phyloP scores from a whole-genome alignment of 1,140 invertebrate genomes.

The Pseudomyrmex concolor region DNA sequence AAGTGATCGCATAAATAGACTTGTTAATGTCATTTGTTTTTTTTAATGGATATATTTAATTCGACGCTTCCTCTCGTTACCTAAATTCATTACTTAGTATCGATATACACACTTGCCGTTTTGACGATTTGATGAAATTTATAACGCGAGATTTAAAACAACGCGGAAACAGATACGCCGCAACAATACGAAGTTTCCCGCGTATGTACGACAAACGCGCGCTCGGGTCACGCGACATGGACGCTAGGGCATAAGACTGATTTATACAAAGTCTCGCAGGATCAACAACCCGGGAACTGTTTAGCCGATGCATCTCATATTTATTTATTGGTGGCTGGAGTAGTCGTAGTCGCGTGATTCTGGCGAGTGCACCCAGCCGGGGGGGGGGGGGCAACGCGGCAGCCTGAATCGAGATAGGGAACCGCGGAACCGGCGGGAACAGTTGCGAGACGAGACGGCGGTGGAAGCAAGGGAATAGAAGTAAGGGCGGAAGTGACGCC shows the following conservation, averaged over 20 bases:
- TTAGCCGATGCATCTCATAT: conserved; percentile 79
- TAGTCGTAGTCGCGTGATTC: conserved; percentile 73
- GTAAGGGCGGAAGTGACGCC: conserved; percentile 83
- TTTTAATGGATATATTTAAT: background rate
- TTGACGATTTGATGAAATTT: background rate
- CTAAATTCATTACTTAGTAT: background rate
- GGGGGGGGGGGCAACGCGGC: conserved; percentile 60
- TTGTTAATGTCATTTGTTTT: background rate
- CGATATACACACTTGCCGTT: background rate
- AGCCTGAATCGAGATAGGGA: conserved; percentile 56
- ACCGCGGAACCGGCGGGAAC: conserved; percentile 66
- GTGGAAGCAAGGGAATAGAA: conserved; percentile 67
- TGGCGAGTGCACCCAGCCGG: conserved; percentile 74
- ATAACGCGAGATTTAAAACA: background rate
- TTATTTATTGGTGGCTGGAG: conserved; percentile 78
- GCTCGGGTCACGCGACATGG: conserved; percentile 44
- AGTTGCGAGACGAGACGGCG: conserved; percentile 60
- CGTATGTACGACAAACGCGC: background rate
- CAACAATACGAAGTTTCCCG: conserved; percentile 1
- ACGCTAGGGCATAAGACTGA: conserved; percentile 67
- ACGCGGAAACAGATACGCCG: background rate
- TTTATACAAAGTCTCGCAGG: conserved; percentile 75
- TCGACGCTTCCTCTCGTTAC: background rate
- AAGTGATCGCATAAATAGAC: background rate
- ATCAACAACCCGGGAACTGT: conserved; percentile 80